Percentiles rank a stretch among this genome's conserved stretches.
Conservation (phyloP, 2,888 invertebrate genomes). For the Bembecia ichneumoniformis region DNA sequence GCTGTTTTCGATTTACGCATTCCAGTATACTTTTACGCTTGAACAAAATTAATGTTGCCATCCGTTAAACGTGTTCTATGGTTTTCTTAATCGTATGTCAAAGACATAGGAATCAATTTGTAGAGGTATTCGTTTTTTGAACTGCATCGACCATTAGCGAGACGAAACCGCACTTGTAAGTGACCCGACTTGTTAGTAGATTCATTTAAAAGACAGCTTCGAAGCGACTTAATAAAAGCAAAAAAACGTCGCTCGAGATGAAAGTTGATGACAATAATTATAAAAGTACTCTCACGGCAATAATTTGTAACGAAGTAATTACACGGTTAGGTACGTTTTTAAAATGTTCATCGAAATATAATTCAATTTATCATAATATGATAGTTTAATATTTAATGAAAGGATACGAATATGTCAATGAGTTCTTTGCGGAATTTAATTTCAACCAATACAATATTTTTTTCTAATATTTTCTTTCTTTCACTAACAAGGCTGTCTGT, state of each 20-base stretch:
- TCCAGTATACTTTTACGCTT: slow-evolving; percentile 23
- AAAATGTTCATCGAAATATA: too few relatives aligned
- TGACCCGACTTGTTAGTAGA: neutral
- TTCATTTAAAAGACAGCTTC: neutral
- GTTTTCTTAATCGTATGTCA: neutral
- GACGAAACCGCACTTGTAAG: neutral
- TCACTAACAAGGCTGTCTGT: too few relatives aligned
- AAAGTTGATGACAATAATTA: slow-evolving; percentile 4
- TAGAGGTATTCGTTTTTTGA: neutral
- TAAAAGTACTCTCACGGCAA: neutral
- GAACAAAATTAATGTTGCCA: slow-evolving; percentile 24
- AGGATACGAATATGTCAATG: too few relatives aligned
- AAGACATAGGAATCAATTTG: neutral
- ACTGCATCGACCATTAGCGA: too few relatives aligned
- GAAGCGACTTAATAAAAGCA: neutral
- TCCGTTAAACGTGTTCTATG: slow-evolving; percentile 12
- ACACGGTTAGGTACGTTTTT: too few relatives aligned
- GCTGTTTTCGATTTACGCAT: slow-evolving; percentile 21
- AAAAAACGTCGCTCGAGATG: neutral
- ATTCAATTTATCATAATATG: too few relatives aligned
- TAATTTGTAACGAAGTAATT: neutral
- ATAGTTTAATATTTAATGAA: too few relatives aligned
- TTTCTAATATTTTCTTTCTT: too few relatives aligned
- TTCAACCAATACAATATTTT: too few relatives aligned
- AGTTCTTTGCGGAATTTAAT: too few relatives aligned